Evolutionary conservation across 2,888 invertebrate genomes (phyloP).

Genomic region (Erebia ligea): DNA sequence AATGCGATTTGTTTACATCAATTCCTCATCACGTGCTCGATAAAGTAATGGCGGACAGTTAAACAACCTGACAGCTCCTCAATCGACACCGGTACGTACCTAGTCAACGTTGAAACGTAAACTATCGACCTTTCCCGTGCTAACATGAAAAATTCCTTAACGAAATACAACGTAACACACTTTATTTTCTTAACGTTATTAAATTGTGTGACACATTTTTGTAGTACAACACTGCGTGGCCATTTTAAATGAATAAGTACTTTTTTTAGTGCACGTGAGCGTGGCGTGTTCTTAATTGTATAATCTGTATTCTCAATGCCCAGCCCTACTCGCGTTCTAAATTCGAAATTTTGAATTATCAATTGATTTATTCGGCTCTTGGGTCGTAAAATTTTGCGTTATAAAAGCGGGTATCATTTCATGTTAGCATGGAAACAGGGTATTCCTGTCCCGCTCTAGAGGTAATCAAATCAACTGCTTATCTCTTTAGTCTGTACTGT

Average conservation of each 20-base stretch:
- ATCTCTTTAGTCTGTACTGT: conserved; percentile 35
- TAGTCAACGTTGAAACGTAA: conserved; percentile 14
- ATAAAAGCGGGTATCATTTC: conserved; percentile 29
- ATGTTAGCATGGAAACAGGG: conserved; percentile 31
- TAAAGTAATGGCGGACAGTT: conserved; percentile 48
- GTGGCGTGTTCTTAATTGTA: conserved; percentile 1
- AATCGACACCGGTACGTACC: conserved; percentile 44
- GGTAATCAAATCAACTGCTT: conserved; percentile 42
- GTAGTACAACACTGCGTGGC: not conserved
- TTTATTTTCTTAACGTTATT: conserved; percentile 18
- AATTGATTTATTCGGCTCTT: conserved; percentile 25
- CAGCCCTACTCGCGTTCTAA: conserved; percentile 16
- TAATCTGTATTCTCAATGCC: conserved; percentile 7
- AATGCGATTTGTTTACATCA: conserved; percentile 60
- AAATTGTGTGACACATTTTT: conserved; percentile 4
- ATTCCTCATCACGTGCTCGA: conserved; percentile 53
- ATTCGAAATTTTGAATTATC: conserved; percentile 28
- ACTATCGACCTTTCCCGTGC: conserved; percentile 24
- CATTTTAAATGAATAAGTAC: conserved; percentile 9
- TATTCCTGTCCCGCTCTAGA: conserved; percentile 32
- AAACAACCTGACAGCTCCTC: conserved; percentile 39
- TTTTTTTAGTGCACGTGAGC: conserved; percentile 13
- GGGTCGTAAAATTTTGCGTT: conserved; percentile 24
- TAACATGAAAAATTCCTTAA: conserved; percentile 19
- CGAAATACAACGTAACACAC: conserved; percentile 15